Evolutionary conservation across 2,888 invertebrate genomes (phyloP), one percentile per base, ranked within the genome.

Genomic region (Athripsodes cinereus): DNA sequence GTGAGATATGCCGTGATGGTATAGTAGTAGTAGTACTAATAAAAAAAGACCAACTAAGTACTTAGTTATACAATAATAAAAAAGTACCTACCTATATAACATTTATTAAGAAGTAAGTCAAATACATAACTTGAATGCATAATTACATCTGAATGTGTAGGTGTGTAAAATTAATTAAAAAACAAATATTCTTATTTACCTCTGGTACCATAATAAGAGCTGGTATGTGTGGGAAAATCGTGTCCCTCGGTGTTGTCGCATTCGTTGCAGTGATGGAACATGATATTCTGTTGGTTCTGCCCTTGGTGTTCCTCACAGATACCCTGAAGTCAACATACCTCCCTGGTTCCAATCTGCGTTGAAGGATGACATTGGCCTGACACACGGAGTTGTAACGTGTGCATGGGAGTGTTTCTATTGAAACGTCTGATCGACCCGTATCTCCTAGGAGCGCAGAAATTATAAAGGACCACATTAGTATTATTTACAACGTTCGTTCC

Each of bases 351-450:
- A 94, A 75, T 62, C 87, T 80, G 66, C 87, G 81, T 64, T 86
- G 83, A 63, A 94, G 78, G 64, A 91, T 82, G 66, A 94, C 87
- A 73, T 93, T 92, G 57, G 92, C 92, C 73, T 92, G 91, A 74
- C 93, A 93, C 67, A 91, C 87, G 53, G 90, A 90, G 77, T 92
- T 90, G 76, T 90, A 90, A 65, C 87, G 82, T 59, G 88, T 88
- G 77, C 93, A 93, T 51, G 92, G 90, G 59, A 93, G 81, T 65
- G 87, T 85, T 70, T 91, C 89, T 64, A 92, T 81, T 66, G 86
- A 83, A 64, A 92, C 85, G 68, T 90, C 85, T 58, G 89, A 84
- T 62, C 86, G 85, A 66, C 90, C 85, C 68, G 86, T 84, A 72
- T 82, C 82, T 67, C 84, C 85, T 75, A 59, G 21, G 59, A 20